Evolutionary conservation across 2,888 invertebrate genomes (phyloP), one percentile per base, ranked within the genome.

Genomic region (Schizaphis graminum): DNA sequence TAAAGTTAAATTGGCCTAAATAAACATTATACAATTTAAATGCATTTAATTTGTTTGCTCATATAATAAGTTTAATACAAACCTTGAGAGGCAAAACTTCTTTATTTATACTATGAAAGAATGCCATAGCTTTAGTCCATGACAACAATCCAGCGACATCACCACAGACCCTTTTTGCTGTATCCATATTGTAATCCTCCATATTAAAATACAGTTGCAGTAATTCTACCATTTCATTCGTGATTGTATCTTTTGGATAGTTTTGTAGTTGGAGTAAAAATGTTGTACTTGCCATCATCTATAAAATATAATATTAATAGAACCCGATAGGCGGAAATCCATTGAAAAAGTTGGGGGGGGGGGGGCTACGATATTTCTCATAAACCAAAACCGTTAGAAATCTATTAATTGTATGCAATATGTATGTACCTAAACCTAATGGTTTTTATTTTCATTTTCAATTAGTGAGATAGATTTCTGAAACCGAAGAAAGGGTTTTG

Each of bases 161-260:
- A 93, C 99, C 99, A 95, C 99, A 99, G 10, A 99, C 99, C 95
- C 99, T 97, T 95, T 98, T 98, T 0, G 99, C 99, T 93, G 98
- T 99, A 95, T 99, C 99, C 98, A 99, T 98, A 95, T 98, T 98
- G 96, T 99, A 99, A 96, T 99, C 99, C 95, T 99, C 99, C 98
- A 98, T 98, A 96, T 97, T 97, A 95, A 99, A 98, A 96, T 99
- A 99, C 0, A 99, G 99, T 95, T 97, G 97, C 93, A 99, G 96
- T 94, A 99, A 96, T 96, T 99, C 99, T 21, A 99, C 98, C 97
- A 99, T 99, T 96, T 99, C 99, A 95, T 98, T 99, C 96, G 99
- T 99, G 95, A 99, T 99, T 21, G 98, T 98, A 95, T 99, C 99
- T 96, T 99, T 98, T 0, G 99, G 99, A 96, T 99, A 99, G 95